Evolutionary conservation across 1,140 invertebrate species (phyloP), one percentile per base, ranked within the genome.

Genomic region (Drosophila pachea): DNA sequence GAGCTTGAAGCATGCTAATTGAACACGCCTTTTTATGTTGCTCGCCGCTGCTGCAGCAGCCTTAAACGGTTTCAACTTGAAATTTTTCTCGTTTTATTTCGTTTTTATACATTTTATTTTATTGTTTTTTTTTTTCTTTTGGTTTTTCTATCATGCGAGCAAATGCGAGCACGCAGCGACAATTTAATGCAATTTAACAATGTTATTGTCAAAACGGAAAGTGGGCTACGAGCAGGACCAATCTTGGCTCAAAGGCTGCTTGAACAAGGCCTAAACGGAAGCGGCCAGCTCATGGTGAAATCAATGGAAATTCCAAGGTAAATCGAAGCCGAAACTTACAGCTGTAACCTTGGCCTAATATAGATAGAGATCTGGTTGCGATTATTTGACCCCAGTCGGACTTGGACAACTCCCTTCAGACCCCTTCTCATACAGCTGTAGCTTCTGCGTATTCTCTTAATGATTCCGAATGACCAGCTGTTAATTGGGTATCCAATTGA

Each of bases 11-110:
- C 79, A 83, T 84, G 79, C 79, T 83, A 84, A 83, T 83, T 84
- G 79, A 83, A 83, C 79, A 83, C 79, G 79, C 79, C 79, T 83
- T 83, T 83, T 83, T 79, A 78, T 83, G 79, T 83, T 72, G 66
- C 69, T 64, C 60, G 11, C n/a, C 32, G 49, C 29, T 35, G 59
- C 35, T 14, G 54, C 68, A 70, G 63, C 56, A 67, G 76, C 72
- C 63, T 73, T 84, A 84, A 83, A 74, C 76, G 79, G 45, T 86
- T 76, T 74, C 59, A 82, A 82, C 78, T 82, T 82, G 71, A 74
- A 82, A 73, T 70, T 74, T 59, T 22, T 22, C 22, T 22, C 22
- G 22, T 22, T 22, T 22, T 22, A n/a, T 22, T 22, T 22, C 22
- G 22, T 2, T 22, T 22, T 22, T 1, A 22, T 22, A 22, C 22